Conservation (phyloP, 2,888 invertebrate species). For the Tuta absoluta region DNA sequence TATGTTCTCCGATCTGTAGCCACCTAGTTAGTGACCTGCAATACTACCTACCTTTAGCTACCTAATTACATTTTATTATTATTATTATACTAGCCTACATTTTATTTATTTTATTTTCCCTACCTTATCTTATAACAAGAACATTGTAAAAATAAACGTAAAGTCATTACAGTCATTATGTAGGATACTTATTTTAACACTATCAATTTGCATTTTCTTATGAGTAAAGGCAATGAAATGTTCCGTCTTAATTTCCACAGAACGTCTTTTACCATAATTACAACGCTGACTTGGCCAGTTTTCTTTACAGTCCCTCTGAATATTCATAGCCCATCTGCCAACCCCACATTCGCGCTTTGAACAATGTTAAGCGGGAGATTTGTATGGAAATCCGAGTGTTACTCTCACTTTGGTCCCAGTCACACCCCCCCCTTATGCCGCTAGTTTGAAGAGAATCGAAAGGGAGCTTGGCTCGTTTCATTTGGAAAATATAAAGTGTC, state of each 20-base stretch:
- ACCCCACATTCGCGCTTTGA: slow-evolving; percentile 33
- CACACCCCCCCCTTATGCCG: slow-evolving; percentile 16
- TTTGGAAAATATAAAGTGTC: slow-evolving; percentile 7
- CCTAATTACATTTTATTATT: no score
- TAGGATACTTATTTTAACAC: no score
- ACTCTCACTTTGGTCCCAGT: slow-evolving; percentile 19
- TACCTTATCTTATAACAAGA: no score
- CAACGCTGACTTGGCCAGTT: slow-evolving; percentile 35
- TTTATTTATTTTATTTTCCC: no score
- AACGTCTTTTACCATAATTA: background rate
- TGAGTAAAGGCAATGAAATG: background rate
- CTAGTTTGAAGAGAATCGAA: slow-evolving; percentile 24
- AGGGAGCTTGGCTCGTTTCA: slow-evolving; percentile 13
- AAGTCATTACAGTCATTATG: no score
- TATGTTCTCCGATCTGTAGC: no score
- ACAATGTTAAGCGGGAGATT: slow-evolving; percentile 32
- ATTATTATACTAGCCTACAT: no score
- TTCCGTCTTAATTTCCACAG: background rate
- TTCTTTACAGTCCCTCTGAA: slow-evolving; percentile 52
- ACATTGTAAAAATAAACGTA: no score
- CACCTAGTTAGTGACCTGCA: no score
- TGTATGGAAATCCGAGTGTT: slow-evolving; percentile 31
- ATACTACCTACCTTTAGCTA: no score
- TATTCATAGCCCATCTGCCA: slow-evolving; percentile 53
- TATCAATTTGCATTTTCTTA: background rate